Conservation (phyloP, 1,140 invertebrate genomes). For the Calycopis cecrops region DNA sequence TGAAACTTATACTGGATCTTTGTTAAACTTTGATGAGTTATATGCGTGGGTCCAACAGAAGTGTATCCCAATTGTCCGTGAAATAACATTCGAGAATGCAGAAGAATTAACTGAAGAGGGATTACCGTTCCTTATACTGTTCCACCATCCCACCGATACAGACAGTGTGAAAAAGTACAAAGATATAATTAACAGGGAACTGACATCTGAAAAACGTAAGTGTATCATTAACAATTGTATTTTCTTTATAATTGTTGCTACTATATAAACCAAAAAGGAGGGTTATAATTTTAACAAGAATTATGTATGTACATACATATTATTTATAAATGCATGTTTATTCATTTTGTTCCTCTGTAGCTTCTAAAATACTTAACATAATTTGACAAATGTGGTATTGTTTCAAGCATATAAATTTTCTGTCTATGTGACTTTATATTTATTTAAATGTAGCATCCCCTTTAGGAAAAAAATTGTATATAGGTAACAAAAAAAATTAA, state of each 20-base stretch:
- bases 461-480: too few species aligned
- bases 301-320: too few species aligned
- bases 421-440: neutral
- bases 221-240: conserved; percentile 25
- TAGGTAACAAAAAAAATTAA: too few species aligned
- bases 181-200: conserved; percentile 85
- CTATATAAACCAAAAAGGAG: too few species aligned
- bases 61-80: conserved; percentile 91
- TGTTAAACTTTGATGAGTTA: conserved; percentile 85
- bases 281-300: too few species aligned
- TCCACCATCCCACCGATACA: conserved; percentile 92
- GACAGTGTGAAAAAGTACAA: conserved; percentile 92
- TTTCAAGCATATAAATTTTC: too few species aligned
- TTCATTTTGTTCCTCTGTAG: too few species aligned
- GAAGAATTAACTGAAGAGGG: conserved; percentile 99
- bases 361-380: too few species aligned
- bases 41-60: conserved; percentile 92
- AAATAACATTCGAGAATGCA: conserved; percentile 99
- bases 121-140: conserved; percentile 98
- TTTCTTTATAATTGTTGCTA: neutral
- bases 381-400: too few species aligned
- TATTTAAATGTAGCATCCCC: too few species aligned
- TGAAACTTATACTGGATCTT: conserved; percentile 85
- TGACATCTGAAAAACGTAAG: conserved; percentile 94
- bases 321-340: too few species aligned